These are phyloP conservation scores for Araneus ventricosus DNA, from an alignment of 1,140 invertebrate species.

Conservation along the genomic window DNA sequence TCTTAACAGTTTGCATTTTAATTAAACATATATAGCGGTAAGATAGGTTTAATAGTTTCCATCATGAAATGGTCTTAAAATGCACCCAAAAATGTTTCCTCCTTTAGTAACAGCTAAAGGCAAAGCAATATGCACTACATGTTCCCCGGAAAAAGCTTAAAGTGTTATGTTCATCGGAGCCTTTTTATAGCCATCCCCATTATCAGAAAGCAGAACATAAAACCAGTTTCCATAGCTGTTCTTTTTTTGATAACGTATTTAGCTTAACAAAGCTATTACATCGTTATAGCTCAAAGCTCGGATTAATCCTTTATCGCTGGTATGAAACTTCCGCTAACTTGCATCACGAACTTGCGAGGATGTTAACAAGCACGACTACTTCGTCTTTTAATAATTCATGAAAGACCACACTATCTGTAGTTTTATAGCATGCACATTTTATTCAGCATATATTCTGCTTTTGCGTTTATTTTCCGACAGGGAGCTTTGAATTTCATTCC, in stretches of 20 bases:
- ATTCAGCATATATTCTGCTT: no score
- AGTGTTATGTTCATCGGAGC: background rate
- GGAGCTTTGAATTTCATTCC: no score
- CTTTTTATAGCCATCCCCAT: slow-evolving; percentile 13
- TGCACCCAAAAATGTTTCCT: background rate
- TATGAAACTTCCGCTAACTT: background rate
- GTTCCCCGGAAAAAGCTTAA: background rate
- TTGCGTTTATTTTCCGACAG: no score
- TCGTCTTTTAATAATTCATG: no score
- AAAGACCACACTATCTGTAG: no score
- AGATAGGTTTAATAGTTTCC: no score
- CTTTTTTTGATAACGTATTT: background rate
- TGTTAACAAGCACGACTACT: no score
- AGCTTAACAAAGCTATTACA: slow-evolving; percentile 12
- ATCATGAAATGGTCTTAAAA: background rate
- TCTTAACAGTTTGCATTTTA: no score
- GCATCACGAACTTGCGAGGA: no score
- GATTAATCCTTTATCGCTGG: background rate
- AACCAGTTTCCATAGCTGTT: background rate
- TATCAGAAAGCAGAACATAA: background rate
- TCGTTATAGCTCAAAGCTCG: background rate
- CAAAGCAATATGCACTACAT: background rate
- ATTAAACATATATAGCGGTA: no score
- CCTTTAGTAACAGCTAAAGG: background rate
- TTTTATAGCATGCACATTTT: no score